Evolutionary conservation across 2,113 vertebrate genomes (phyloP), one percentile per base, ranked within the genome.

Genomic region (Plectropomus leopardus): DNA sequence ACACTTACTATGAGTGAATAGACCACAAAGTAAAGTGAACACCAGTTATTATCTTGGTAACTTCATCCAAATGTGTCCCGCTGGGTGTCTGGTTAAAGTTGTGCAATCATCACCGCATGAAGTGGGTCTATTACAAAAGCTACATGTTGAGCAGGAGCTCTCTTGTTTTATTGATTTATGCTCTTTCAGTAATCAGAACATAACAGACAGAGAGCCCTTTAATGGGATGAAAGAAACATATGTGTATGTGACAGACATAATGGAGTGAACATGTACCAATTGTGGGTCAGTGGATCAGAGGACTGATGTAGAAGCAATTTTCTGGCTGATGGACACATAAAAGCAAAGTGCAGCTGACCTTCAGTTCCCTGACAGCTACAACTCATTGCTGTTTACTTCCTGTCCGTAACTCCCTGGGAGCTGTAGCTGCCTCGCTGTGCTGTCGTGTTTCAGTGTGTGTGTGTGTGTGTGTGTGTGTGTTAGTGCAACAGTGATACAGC

Each of bases 281-380:
- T 63, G 57, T 21, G 16, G 58, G 40, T 74, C 68, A 69, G 66
- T 48, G 67, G 71, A 59, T 66, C 40, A 44, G 59, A 64, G 51
- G 50, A 26, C 36, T 11, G 17, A 30, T 11, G 10, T 5, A 9
- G 60, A 74, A 58, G 44, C 51, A 8, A 0, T 69, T 72, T 68
- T 53, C 26, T 30, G n/a, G 17, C 69, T 78, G 73, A 78, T 2
- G 73, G 78, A 75, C 65, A 21, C 40, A 16, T 72, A 44, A 82
- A 72, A 45, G 26, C 53, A 66, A 59, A 67, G 45, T 16, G 32
- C 0, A 3, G 21, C 72, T 85, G 82, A 88, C 86, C 83, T 90
- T 82, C 14, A 66, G 11, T 11, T 77, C 23, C 32, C 57, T 10
- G 60, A 55, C 67, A 36, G 51, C 66, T 53, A 68, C 71, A 63